Percentiles rank a stretch among this genome's conserved stretches.
These are phyloP conservation scores for Biston stratarius DNA, from an alignment of 2,888 invertebrate species.

Conservation along the genomic window DNA sequence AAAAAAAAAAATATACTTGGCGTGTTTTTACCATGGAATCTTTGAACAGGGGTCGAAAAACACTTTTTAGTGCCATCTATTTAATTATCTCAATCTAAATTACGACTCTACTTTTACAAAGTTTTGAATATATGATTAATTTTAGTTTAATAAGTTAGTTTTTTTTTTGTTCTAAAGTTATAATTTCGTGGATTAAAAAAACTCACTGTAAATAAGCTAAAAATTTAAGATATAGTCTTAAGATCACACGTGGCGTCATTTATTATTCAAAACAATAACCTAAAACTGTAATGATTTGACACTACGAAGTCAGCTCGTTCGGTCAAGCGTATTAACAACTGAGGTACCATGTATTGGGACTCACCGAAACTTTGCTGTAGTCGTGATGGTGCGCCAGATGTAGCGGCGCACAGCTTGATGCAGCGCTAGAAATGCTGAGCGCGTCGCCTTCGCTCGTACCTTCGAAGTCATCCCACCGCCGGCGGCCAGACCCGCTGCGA, in stretches of 20 bases:
- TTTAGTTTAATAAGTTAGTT: no score
- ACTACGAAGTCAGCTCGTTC: not conserved
- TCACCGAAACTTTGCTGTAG: constrained; percentile 82
- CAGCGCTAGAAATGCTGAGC: constrained; percentile 80
- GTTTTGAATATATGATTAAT: no score
- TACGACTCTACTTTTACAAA: no score
- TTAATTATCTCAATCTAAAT: no score
- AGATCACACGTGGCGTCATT: constrained; percentile 6
- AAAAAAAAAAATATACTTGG: no score
- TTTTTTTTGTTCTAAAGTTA: no score
- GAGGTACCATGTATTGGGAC: constrained; percentile 43
- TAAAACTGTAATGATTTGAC: not conserved
- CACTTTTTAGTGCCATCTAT: no score
- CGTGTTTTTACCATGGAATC: no score
- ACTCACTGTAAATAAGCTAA: not conserved
- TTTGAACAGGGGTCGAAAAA: no score
- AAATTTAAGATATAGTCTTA: not conserved
- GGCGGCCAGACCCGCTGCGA: constrained; percentile 84
- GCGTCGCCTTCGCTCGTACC: constrained; percentile 81
- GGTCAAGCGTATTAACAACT: no score
- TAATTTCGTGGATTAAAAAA: no score
- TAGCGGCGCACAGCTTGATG: constrained; percentile 79
- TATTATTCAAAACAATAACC: not conserved
- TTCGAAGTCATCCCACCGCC: constrained; percentile 81
- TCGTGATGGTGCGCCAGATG: constrained; percentile 78